phyloP scores from a whole-genome alignment of 2,113 vertebrate species.

The Poeciliopsis prolifica region DNA sequence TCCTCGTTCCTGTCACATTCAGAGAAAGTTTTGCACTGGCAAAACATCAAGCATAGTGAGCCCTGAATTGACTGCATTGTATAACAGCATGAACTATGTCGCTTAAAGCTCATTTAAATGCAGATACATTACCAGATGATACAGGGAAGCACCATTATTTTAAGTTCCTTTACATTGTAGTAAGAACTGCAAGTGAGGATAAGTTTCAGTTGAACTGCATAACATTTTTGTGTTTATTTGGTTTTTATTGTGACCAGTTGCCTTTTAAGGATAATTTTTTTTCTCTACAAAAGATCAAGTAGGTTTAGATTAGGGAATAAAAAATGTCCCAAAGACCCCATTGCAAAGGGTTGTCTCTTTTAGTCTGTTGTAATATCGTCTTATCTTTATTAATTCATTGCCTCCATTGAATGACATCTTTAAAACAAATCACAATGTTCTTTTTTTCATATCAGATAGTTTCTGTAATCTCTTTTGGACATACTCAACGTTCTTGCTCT shows the following conservation, averaged over 20 bases:
- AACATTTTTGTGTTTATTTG: background rate
- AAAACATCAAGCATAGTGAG: too few relatives aligned
- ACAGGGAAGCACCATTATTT: background rate
- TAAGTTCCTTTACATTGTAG: background rate
- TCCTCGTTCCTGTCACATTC: too few relatives aligned
- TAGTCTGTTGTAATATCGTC: background rate
- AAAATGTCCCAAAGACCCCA: too few relatives aligned
- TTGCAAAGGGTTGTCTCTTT: too few relatives aligned
- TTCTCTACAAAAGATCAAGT: background rate
- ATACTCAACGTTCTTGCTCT: background rate
- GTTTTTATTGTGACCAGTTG: background rate
- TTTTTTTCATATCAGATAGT: conserved; percentile 5
- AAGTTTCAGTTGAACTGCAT: background rate
- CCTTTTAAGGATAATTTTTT: background rate
- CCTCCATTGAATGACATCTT: background rate
- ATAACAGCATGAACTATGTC: too few relatives aligned
- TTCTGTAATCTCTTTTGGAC: background rate
- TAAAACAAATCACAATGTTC: background rate
- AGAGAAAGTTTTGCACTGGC: too few relatives aligned
- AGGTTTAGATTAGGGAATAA: too few relatives aligned
- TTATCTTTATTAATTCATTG: conserved; percentile 6
- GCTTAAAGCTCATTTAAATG: too few relatives aligned
- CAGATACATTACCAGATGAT: too few relatives aligned
- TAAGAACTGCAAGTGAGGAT: background rate
- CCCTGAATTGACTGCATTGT: too few relatives aligned